These are phyloP conservation scores for Aleiodes testaceus DNA, from an alignment of 2,888 invertebrate species.

Conservation along the genomic window DNA sequence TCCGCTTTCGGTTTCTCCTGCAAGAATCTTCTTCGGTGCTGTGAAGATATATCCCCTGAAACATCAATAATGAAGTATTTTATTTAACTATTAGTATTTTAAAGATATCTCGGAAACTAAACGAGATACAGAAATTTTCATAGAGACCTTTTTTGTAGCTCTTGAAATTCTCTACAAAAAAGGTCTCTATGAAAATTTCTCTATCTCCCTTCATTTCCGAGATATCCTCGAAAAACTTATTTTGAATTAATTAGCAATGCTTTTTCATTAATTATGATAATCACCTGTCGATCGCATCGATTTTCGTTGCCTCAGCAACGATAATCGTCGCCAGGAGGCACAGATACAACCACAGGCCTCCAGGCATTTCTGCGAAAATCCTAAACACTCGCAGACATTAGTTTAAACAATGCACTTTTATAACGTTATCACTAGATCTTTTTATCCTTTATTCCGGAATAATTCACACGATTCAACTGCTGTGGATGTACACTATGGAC, in stretches of 20 bases:
- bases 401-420: background rate
- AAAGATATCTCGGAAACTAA: too few relatives aligned
- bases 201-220: too few relatives aligned
- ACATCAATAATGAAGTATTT: slow-evolving; percentile 24
- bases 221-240: background rate
- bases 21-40: slow-evolving; percentile 65
- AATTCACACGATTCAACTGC: background rate
- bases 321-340: slow-evolving; percentile 23
- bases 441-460: too few relatives aligned
- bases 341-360: background rate
- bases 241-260: too few relatives aligned
- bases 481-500: slow-evolving; percentile 7
- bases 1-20: slow-evolving; percentile 65
- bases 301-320: slow-evolving; percentile 25
- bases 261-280: background rate
- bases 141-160: background rate
- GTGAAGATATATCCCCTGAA: slow-evolving; percentile 68
- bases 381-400: slow-evolving; percentile 6
- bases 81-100: background rate
- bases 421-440: background rate
- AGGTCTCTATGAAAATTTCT: background rate
- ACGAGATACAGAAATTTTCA: too few relatives aligned
- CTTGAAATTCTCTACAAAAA: too few relatives aligned
- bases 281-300: slow-evolving; percentile 38
- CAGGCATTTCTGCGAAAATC: background rate